Percentiles rank a stretch among this genome's conserved stretches.
phyloP scores from a whole-genome alignment of 2,888 invertebrate genomes.

The Eristalinus sepulchralis region DNA sequence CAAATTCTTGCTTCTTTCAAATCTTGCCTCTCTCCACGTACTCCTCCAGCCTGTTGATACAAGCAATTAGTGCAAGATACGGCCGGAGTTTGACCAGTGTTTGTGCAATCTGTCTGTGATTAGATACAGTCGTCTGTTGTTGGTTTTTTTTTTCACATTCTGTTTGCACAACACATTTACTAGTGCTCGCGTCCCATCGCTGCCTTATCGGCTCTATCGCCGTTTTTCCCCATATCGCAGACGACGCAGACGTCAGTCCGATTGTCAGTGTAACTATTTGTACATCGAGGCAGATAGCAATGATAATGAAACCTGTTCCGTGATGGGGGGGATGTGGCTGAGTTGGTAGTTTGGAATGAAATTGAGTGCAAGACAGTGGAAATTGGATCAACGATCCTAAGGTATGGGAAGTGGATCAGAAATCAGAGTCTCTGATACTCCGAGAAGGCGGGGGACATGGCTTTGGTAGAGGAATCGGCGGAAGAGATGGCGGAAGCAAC shows the following conservation, averaged over 20 bases:
- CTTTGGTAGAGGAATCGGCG: too few relatives aligned
- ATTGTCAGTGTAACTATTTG: slow-evolving; percentile 19
- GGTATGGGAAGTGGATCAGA: too few relatives aligned
- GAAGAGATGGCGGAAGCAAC: too few relatives aligned
- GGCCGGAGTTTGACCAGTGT: not conserved
- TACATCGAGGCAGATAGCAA: slow-evolving; percentile 19
- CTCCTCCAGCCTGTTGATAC: slow-evolving; percentile 33
- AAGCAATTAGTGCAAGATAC: slow-evolving; percentile 29
- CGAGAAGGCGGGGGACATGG: too few relatives aligned
- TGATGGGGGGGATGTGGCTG: too few relatives aligned
- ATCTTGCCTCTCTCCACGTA: not conserved
- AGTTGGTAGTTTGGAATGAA: too few relatives aligned
- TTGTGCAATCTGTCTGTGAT: slow-evolving; percentile 35
- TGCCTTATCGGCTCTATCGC: not conserved
- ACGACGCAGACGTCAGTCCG: slow-evolving; percentile 29
- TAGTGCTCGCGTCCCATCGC: not conserved
- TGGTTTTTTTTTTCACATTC: slow-evolving; percentile 6
- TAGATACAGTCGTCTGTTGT: slow-evolving; percentile 41
- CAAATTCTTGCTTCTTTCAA: not conserved
- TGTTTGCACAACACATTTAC: slow-evolving; percentile 44
- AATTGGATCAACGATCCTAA: too few relatives aligned
- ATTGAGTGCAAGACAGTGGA: too few relatives aligned
- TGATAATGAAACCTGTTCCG: not conserved
- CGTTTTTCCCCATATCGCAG: not conserved
- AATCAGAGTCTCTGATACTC: too few relatives aligned